phyloP scores from a whole-genome alignment of 2,113 vertebrate genomes.

The Calyptommatus sinebrachiatus region DNA sequence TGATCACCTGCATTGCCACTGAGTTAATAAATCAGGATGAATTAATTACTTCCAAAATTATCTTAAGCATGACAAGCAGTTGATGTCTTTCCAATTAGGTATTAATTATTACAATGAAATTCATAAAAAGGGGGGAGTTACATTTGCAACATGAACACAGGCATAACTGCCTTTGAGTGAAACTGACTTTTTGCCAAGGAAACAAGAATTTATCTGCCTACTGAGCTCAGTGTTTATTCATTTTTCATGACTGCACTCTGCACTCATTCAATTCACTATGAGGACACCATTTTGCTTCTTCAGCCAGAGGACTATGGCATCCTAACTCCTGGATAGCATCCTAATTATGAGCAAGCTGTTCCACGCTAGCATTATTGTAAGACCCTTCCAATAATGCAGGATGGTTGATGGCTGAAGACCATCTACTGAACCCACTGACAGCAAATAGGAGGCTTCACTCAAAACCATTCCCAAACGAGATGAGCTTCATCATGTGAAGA shows the following conservation, averaged over 20 bases:
- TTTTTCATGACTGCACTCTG: too few relatives aligned
- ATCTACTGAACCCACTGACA: not conserved
- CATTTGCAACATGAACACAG: not conserved
- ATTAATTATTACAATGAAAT: constrained; percentile 33
- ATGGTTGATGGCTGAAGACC: not conserved
- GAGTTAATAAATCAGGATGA: constrained; percentile 30
- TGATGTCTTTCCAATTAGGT: constrained; percentile 24
- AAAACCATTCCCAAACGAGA: not conserved
- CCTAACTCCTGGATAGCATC: too few relatives aligned
- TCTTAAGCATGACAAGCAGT: constrained; percentile 27
- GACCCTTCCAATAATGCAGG: not conserved
- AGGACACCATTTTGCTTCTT: too few relatives aligned
- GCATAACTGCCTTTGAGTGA: too few relatives aligned
- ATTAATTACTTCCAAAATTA: constrained; percentile 34
- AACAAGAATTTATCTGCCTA: not conserved
- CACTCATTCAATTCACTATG: too few relatives aligned
- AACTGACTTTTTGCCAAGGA: too few relatives aligned
- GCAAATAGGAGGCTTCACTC: not conserved
- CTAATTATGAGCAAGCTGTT: not conserved
- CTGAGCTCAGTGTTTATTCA: too few relatives aligned
- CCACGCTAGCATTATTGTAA: not conserved
- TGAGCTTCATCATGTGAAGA: not conserved
- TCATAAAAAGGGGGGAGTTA: not conserved
- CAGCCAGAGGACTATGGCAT: too few relatives aligned
- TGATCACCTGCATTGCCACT: constrained; percentile 25